Base-by-base conservation (phyloP, 1,140 invertebrate species). In the Heliconius eleuchia region DNA sequence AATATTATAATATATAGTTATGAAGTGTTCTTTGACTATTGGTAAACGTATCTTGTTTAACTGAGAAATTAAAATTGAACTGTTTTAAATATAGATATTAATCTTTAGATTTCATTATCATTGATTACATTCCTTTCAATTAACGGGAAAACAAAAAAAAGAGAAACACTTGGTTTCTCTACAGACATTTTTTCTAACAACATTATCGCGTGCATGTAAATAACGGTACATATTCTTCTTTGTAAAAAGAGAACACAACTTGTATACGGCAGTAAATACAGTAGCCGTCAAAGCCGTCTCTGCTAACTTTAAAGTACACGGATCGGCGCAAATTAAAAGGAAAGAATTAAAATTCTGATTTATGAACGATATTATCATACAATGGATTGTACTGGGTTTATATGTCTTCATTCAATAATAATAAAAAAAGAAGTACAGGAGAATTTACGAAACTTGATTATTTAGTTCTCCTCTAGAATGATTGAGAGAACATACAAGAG, bases 321-420 rank as follows among this genome's bases (percentile, higher is more conserved):
- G 81, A 80, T 85, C 83, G 83, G 84, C 80, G 78, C 84, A 88
- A 89, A 88, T 87, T 88, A 88, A 90, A 88, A 83, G 81, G 80
- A 85, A 81, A 78, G 81, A 89, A 87, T 89, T 84, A 87, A 89
- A 85, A 83, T 84, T 79, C 83, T 89, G 89, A 92, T 92, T 91
- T 92, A 92, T 83, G 60, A 18, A 13, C 60, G 60, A 66, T 66
- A 66, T 66, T 66, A 66, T 66, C 60, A 66, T 66, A 66, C 60
- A 66, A 66, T 66, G 60, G 27, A 66, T 34, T 66, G 23, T 66
- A 66, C 60, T 66, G 60, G 27, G 30, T 66, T 66, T 30, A 66
- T 66, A 66, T 30, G 60, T 66, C 60, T 66, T 66, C 60, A 66
- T 66, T 30, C 60, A 30, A 66, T 66, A 23, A 66, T 66, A 13